Evolutionary conservation across 2,888 invertebrate genomes (phyloP), one percentile per base, ranked within the genome.

Genomic region (Drosophila helvetica): DNA sequence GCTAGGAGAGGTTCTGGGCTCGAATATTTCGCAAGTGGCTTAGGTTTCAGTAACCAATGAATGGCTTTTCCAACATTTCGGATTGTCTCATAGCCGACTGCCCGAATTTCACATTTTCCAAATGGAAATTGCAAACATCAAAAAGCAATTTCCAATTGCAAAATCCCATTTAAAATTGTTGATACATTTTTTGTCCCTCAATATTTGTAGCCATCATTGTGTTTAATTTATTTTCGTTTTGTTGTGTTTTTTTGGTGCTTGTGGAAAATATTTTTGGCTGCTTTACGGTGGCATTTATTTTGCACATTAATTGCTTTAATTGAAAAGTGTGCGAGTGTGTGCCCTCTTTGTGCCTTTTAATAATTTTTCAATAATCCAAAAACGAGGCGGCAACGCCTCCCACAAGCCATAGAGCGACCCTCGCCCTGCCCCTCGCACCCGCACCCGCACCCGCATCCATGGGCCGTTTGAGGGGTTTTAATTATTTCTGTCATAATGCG

Each of bases 401-500:
- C 74, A 51, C 54, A 61, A 48, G 42, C 42, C 50, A 27, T 10
- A 25, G 45, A 38, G 38, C 38, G 38, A 38, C 38, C 5, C 38
- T 2, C 38, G 2, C 1, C 15, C 38, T 25, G 25, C 6, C 33
- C 4, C 33, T 5, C 30, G 46, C 58, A 6, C 58, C 42, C 18
- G 54, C 5, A n/a, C 18, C 15, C 7, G 19, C 57, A 50, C 47
- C 68, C 68, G 68, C 52, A 60, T 64, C 54, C 47, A 46, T 57
- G 10, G 27, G 27, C 25, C 46, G 30, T 62, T 71, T 82, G 82
- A 77, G 73, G 74, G 83, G 65, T 70, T 80, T 82, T 83, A 86
- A 83, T 86, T 83, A 78, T 73, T 86, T 61, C 79, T 82, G 80
- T 73, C 83, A 77, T 86, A 63, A 75, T 60, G 59, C 58, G 48